Evolutionary conservation across 1,140 invertebrate species (phyloP).

Genomic region (Drosophila melanica): DNA sequence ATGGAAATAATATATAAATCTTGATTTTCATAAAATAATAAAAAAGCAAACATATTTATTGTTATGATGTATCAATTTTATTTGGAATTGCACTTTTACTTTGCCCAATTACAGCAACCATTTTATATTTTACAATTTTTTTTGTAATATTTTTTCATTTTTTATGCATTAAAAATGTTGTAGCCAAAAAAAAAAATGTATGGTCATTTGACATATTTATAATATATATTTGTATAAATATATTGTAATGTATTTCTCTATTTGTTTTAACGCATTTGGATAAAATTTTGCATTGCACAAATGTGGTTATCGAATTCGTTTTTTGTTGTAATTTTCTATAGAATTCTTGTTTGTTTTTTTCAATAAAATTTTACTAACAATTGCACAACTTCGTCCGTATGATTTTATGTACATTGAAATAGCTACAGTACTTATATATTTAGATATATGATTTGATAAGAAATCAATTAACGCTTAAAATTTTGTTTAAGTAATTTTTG

Average conservation of each 20-base stretch:
- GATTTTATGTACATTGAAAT: slow-evolving; percentile 65
- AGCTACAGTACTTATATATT: slow-evolving; percentile 53
- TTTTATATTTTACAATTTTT: slow-evolving; percentile 75
- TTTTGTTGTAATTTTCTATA: slow-evolving; percentile 56
- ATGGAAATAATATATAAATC: no score
- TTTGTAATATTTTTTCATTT: slow-evolving; percentile 49
- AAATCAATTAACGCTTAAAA: slow-evolving; percentile 55
- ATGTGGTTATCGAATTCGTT: slow-evolving; percentile 41
- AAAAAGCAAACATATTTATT: slow-evolving; percentile 10
- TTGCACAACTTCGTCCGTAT: slow-evolving; percentile 74
- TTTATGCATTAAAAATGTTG: slow-evolving; percentile 61
- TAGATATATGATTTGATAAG: slow-evolving; percentile 42
- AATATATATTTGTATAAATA: slow-evolving; percentile 46
- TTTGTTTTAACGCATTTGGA: slow-evolving; percentile 51
- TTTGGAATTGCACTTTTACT: slow-evolving; percentile 75
- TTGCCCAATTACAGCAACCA: slow-evolving; percentile 74
- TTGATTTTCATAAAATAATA: not conserved
- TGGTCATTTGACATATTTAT: slow-evolving; percentile 50
- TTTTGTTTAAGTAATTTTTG: slow-evolving; percentile 62
- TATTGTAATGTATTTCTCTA: slow-evolving; percentile 33
- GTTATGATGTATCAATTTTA: slow-evolving; percentile 72
- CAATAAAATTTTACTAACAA: slow-evolving; percentile 72
- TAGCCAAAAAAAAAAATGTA: slow-evolving; percentile 73
- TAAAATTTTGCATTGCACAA: slow-evolving; percentile 57
- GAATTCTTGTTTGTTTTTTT: slow-evolving; percentile 29